Base-by-base conservation (phyloP, 2,797 vertebrate species). In the Sebastes oblongus region DNA sequence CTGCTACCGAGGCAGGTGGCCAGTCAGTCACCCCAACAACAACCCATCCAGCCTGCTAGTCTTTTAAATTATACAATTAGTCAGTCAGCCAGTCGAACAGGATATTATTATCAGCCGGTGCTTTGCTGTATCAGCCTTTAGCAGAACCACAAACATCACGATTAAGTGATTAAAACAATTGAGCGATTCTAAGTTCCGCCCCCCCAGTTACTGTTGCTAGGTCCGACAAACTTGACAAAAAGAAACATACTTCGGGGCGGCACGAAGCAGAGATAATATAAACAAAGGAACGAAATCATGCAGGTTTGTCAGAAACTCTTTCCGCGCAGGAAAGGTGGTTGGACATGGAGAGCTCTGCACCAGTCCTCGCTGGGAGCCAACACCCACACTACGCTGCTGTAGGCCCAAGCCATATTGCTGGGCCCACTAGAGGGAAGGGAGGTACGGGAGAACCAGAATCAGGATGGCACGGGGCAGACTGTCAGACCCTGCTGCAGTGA, bases 11-110 rank as follows among this genome's bases (percentile, higher is more conserved):
- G 67, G 82, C 86, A 81, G 72, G 77, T 80, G 83, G 70, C 78
- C 74, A 74, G 72, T 81, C 80, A 77, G 78, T 82, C 86, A 80
- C 70, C 79, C 82, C 68, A 73, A 79, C 55, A 84, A 72, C 83
- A 74, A 74, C 59, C 24, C 60, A 67, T 60, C 58, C 72, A 80
- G 56, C 69, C 76, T 54, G 62, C 55, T 46, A 20, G 66, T 34
- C 71, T 75, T 85, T 85, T 66, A 56, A 36, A 78, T 77, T 25
- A 77, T 32, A 54, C 52, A 72, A 76, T 68, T 50, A 65, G 29
- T 76, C 60, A 75, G 36, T 59, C 62, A 39, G 52, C 10, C 54
- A 42, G 58, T 52, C 1, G 4, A 75, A 32, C 20, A 52, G 39
- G 66, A 59, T 36, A 72, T 67, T 50, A 66, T 65, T 34, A 61